These are phyloP conservation scores for Nansenia antarctica DNA, from an alignment of 2,113 vertebrate genomes.

Conservation along the genomic window DNA sequence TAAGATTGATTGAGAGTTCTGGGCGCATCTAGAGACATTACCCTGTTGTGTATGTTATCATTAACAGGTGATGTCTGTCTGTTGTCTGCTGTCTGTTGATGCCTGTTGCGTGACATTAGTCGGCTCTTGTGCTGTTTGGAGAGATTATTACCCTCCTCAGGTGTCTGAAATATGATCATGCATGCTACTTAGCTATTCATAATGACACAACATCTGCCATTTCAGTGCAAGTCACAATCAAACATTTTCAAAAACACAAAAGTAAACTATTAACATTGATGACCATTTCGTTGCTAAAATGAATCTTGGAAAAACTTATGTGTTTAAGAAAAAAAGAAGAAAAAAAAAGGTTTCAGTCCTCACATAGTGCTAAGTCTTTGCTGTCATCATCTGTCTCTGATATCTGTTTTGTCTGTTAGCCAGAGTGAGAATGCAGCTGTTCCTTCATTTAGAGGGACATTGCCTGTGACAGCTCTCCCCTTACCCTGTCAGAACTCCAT, in stretches of 20 bases:
- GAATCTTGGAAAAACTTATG: no score
- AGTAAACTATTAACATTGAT: neutral
- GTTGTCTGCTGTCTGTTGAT: no score
- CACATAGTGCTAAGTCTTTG: neutral
- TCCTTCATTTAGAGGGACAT: neutral
- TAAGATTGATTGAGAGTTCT: no score
- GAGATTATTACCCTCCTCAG: conserved; percentile 42
- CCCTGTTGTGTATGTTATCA: neutral
- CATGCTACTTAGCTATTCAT: conserved; percentile 40
- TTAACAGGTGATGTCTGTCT: neutral
- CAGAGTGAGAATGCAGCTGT: neutral
- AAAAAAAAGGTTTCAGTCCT: neutral
- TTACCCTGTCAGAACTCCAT: neutral
- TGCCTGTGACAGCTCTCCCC: neutral
- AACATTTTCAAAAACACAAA: neutral
- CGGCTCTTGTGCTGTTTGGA: conserved; percentile 2
- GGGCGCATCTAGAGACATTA: neutral
- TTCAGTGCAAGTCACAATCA: neutral
- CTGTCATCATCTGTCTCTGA: neutral
- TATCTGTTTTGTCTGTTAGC: neutral
- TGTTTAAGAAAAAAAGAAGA: neutral
- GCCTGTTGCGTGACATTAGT: neutral
- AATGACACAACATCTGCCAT: neutral
- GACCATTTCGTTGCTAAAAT: neutral
- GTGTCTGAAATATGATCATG: conserved; percentile 49